Evolutionary conservation across 2,888 invertebrate genomes (phyloP), one percentile per base, ranked within the genome.

Genomic region (Eupithecia centaureata): DNA sequence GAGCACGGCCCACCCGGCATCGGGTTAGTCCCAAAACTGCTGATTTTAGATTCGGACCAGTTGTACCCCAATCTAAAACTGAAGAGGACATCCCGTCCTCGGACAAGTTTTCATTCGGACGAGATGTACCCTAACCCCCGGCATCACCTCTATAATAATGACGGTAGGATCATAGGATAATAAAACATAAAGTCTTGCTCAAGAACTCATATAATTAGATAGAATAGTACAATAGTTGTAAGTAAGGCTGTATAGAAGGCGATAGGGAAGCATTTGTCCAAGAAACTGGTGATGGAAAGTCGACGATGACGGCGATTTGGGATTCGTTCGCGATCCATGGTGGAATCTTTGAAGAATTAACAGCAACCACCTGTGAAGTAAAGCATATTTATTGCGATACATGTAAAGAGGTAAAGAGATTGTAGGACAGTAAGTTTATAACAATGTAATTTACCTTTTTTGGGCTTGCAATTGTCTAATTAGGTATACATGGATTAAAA

Each of bases 241-340:
- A 89, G 83, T 79, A 91, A 89, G 54, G 83, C 83, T 7, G 86
- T 75, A 15, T 82, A 80, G 75, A 91, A 91, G 51, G 88, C 72
- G 42, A 91, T 75, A 2, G 92, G 91, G 73, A 91, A 91, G 78
- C 88, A 91, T 32, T 77, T 80, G 73, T 92, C 90, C 13, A 92
- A 75, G 42, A 84, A 73, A 28, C 73, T 69, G 65, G 80, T 79
- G 76, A 86, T 68, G n/a, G 88, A 81, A 18, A 81, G 74, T 59
- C 77, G 79, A 57, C 81, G 70, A 10, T 82, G 80, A 1, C 82
- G 80, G 47, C 73, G 65, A 42, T 69, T 69, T 30, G 10, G 15
- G n/a, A 1, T 12, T 47, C 67, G 73, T 13, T 76, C 73, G 22
- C 65, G 76, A 72, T 88, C 87, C 88, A 86, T 84, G 61, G 28